Percentiles rank a stretch among this genome's conserved stretches.
Evolutionary conservation across 2,113 vertebrate genomes (phyloP).

Genomic region (Mustela nigripes): DNA sequence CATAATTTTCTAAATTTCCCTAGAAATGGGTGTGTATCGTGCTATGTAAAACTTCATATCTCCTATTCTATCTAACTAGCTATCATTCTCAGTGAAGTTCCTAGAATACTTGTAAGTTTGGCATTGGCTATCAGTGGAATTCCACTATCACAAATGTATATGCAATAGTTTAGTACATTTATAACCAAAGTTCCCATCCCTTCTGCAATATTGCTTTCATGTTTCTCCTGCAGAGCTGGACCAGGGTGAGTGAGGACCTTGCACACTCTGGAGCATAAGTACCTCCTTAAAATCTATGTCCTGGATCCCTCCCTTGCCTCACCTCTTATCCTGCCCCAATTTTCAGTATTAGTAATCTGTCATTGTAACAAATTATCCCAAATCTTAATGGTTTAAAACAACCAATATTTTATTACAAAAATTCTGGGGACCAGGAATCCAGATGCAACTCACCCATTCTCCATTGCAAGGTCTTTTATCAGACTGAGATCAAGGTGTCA

Average conservation of each 20-base stretch:
- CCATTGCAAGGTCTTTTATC: neutral
- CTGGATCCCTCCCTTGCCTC: neutral
- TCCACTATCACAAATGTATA: neutral
- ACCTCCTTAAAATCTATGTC: neutral
- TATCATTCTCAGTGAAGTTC: neutral
- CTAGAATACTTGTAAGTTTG: neutral
- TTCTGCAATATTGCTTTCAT: neutral
- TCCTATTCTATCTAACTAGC: neutral
- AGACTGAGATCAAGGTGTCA: neutral
- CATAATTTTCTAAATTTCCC: conserved; percentile 37
- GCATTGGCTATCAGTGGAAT: neutral
- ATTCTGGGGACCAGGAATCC: neutral
- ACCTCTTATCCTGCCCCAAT: neutral
- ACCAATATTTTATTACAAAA: neutral
- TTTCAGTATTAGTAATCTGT: neutral
- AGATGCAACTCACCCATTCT: neutral
- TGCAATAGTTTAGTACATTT: neutral
- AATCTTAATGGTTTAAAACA: neutral
- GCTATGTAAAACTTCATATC: neutral
- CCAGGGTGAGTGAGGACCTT: neutral
- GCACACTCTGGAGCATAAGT: neutral
- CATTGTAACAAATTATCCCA: neutral
- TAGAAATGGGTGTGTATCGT: neutral
- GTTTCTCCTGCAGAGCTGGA: neutral
- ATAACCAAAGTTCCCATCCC: neutral